Evolutionary conservation across 2,888 invertebrate species (phyloP).

Genomic region (Boloria selene): DNA sequence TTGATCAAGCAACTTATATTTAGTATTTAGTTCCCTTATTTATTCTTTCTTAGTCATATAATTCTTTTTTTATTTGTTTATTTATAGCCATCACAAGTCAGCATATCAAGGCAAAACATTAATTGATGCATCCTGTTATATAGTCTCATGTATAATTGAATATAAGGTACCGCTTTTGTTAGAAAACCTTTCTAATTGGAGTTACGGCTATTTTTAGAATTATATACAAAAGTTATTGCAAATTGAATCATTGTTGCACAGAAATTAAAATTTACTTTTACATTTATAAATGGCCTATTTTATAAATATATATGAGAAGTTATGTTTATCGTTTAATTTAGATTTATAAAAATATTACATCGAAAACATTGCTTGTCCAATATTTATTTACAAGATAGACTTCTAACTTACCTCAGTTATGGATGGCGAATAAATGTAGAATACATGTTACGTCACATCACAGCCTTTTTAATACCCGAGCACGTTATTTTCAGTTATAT

Average conservation of each 20-base stretch:
- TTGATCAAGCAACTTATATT: no score
- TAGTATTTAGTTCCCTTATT: no score
- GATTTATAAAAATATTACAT: conserved; percentile 4
- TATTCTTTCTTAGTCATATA: conserved; percentile 7
- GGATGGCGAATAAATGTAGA: conserved; percentile 7
- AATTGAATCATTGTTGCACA: neutral
- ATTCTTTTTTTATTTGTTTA: conserved; percentile 7
- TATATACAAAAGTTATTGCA: neutral
- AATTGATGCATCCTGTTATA: neutral
- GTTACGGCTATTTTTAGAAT: conserved; percentile 14
- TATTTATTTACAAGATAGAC: conserved; percentile 27
- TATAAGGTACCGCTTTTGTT: neutral
- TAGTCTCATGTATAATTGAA: neutral
- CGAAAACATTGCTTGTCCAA: conserved; percentile 17
- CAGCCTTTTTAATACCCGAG: conserved; percentile 17
- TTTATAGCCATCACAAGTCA: neutral
- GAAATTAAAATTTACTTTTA: neutral
- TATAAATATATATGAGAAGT: neutral
- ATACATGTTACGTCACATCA: conserved; percentile 24
- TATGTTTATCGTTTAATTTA: conserved; percentile 10
- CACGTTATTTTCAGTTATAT: conserved; percentile 30
- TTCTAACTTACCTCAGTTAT: conserved; percentile 25
- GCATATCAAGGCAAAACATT: neutral
- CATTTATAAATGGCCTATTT: neutral
- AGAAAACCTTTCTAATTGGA: conserved; percentile 12